These are phyloP conservation scores for Ricordea florida DNA, from an alignment of 92 coral and sea anemone genomes.

Conservation along the genomic window DNA sequence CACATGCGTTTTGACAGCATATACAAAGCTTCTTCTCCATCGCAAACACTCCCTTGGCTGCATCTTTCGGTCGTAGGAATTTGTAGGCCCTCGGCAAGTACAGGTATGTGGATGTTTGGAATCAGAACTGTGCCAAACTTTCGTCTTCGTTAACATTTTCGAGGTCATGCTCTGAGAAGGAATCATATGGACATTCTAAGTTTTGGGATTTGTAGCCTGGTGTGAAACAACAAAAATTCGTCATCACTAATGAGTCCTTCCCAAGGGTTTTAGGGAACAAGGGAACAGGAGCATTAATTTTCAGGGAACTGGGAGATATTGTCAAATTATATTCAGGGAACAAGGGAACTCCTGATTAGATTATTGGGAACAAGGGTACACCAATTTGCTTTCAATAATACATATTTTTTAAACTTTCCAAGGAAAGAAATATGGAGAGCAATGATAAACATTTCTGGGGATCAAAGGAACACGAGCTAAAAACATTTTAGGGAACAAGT, in stretches of 20 bases:
- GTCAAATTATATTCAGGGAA: no score
- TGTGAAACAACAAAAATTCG: constrained; percentile 3
- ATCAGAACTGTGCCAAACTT: constrained; percentile 13
- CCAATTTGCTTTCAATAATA: no score
- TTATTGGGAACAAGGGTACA: no score
- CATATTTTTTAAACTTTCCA: no score
- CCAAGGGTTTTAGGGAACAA: no score
- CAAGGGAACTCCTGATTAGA: no score
- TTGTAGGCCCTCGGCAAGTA: constrained; percentile 8
- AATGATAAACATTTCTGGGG: no score
- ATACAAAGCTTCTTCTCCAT: constrained; percentile 17
- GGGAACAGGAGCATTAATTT: no score
- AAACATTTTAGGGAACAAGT: no score
- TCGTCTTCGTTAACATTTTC: neutral
- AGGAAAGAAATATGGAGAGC: no score
- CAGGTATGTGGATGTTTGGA: constrained; percentile 17
- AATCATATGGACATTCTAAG: constrained; percentile 10
- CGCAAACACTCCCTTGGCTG: constrained; percentile 21
- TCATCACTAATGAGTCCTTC: constrained; percentile 17
- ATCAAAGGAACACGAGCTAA: no score
- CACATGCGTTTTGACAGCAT: constrained; percentile 2
- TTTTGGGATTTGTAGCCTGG: constrained; percentile 3
- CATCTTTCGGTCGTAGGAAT: constrained; percentile 6
- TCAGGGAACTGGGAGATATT: no score
- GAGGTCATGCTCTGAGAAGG: neutral